phyloP scores from a whole-genome alignment of 2,797 vertebrate genomes.

The Hapalemur alaotrensis region DNA sequence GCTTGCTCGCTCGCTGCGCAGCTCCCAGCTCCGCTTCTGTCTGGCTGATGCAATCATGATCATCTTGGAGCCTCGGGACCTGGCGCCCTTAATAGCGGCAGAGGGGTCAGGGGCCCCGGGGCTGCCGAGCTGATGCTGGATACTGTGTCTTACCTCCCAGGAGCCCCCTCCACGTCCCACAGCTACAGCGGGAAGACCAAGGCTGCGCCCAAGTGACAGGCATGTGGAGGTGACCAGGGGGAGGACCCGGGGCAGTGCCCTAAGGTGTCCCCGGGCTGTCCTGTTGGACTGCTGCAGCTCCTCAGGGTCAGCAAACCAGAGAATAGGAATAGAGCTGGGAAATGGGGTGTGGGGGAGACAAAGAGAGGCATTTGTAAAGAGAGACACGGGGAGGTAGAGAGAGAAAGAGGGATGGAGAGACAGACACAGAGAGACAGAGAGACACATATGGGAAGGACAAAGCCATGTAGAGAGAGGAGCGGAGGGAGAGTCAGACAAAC shows the following conservation, averaged over 20 bases:
- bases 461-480: not conserved
- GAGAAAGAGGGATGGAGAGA: not conserved
- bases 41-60: slow-evolving; percentile 74
- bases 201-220: slow-evolving; percentile 3
- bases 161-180: not conserved
- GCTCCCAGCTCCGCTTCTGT: slow-evolving; percentile 50
- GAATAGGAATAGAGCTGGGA: not conserved
- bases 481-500: not conserved
- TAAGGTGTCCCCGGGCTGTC: slow-evolving; percentile 8
- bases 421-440: not conserved
- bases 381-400: not conserved
- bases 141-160: slow-evolving; percentile 9
- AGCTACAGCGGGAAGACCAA: slow-evolving; percentile 30
- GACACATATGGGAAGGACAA: not conserved
- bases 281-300: not conserved
- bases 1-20: not conserved
- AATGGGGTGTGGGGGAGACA: not conserved
- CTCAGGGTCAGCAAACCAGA: slow-evolving; percentile 16
- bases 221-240: not conserved
- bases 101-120: slow-evolving; percentile 43
- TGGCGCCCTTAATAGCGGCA: slow-evolving; percentile 61
- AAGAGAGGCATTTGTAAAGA: slow-evolving; percentile 41
- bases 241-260: slow-evolving; percentile 34
- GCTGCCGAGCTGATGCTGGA: slow-evolving; percentile 41
- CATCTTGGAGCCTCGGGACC: slow-evolving; percentile 59